Conservation (phyloP, 1,140 invertebrate genomes). For the Procambarus clarkii region DNA sequence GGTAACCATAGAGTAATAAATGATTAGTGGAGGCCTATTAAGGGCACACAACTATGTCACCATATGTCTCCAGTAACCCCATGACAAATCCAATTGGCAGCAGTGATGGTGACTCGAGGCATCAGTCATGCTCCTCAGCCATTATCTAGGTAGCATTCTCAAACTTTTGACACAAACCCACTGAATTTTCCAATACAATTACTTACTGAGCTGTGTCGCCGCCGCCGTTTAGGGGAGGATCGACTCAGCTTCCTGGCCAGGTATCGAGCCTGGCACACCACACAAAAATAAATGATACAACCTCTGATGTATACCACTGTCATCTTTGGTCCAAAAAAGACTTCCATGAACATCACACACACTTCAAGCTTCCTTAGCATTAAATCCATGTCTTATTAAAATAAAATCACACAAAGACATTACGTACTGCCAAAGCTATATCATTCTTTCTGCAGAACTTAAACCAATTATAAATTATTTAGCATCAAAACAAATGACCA, state of each 20-base stretch:
- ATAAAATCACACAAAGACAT: not conserved
- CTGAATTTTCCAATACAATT: conserved; percentile 8
- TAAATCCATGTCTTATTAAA: not conserved
- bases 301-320: conserved; percentile 46
- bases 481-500: not conserved
- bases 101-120: conserved; percentile 37
- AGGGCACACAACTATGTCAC: not conserved
- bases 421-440: not conserved
- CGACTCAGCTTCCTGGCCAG: conserved; percentile 76
- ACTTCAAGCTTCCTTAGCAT: not conserved
- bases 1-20: not conserved
- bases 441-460: not conserved
- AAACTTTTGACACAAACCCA: conserved; percentile 57
- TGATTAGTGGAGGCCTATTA: not conserved
- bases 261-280: conserved; percentile 78
- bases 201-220: conserved; percentile 68
- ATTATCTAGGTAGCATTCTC: conserved; percentile 61
- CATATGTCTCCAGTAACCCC: not conserved
- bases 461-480: not conserved
- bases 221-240: conserved; percentile 65
- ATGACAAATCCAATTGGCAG: conserved; percentile 12
- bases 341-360: not conserved
- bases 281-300: conserved; percentile 72
- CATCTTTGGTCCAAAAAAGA: conserved; percentile 8
- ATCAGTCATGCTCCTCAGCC: conserved; percentile 59